These are phyloP conservation scores for Athalia cordata DNA, from an alignment of 2,888 invertebrate species.

Conservation along the genomic window DNA sequence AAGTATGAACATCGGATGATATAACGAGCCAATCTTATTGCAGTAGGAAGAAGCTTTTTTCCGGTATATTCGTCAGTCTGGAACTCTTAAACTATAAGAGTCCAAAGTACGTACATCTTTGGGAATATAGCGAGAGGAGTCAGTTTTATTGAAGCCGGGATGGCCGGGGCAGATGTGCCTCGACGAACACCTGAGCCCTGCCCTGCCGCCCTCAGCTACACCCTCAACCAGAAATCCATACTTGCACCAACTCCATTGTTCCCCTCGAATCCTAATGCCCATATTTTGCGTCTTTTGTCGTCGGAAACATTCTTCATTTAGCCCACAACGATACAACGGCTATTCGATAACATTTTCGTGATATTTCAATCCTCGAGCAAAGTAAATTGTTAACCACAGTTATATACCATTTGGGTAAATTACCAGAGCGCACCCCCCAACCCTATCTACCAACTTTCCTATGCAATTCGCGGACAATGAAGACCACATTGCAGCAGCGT, in stretches of 20 bases:
- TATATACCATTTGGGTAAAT: no score
- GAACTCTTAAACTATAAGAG: slow-evolving; percentile 36
- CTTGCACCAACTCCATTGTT: slow-evolving; percentile 49
- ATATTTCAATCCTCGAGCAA: no score
- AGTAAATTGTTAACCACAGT: no score
- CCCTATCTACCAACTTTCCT: no score
- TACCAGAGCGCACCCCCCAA: no score
- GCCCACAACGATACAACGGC: neutral
- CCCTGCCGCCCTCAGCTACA: slow-evolving; percentile 48
- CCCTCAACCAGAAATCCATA: slow-evolving; percentile 57
- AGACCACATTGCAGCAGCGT: slow-evolving; percentile 14
- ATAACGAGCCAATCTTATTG: neutral
- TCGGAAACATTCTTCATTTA: no score
- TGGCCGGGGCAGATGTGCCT: slow-evolving; percentile 57
- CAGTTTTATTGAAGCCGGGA: slow-evolving; percentile 41
- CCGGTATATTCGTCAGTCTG: slow-evolving; percentile 17
- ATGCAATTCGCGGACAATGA: neutral
- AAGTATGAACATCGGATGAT: no score
- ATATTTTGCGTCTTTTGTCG: neutral
- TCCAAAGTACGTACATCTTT: slow-evolving; percentile 25
- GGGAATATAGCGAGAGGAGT: slow-evolving; percentile 34
- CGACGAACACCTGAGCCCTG: slow-evolving; percentile 60
- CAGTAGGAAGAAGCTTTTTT: slow-evolving; percentile 4
- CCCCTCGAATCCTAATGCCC: slow-evolving; percentile 27
- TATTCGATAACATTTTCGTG: neutral